Conservation (phyloP, 2,888 invertebrate genomes). For the Hoplodrina ambigua region DNA sequence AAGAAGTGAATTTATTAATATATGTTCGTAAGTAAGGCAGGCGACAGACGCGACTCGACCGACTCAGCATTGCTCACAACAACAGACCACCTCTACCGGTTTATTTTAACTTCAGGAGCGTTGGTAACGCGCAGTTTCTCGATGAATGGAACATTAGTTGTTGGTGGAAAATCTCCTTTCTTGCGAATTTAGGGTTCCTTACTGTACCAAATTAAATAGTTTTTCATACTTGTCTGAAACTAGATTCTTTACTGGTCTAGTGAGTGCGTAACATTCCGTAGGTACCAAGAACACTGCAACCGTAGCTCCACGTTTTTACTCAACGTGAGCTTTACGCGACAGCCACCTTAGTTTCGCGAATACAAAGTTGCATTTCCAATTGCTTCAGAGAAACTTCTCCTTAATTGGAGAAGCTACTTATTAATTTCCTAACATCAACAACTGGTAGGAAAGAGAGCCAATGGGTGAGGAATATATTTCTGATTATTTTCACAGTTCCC, state of each 20-base stretch:
- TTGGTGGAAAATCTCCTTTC: constrained; percentile 19
- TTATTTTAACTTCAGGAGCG: constrained; percentile 14
- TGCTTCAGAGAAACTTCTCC: neutral
- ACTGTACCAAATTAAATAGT: neutral
- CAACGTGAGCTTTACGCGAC: neutral
- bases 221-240: neutral
- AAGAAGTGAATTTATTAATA: constrained; percentile 80
- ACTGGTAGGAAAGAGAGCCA: constrained; percentile 17
- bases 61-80: constrained; percentile 24
- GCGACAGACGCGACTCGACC: constrained; percentile 65
- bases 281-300: neutral
- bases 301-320: neutral
- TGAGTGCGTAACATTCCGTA: neutral
- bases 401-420: too few relatives aligned
- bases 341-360: neutral
- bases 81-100: constrained; percentile 41
- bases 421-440: constrained; percentile 23
- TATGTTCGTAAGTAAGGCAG: constrained; percentile 71
- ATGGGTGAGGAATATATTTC: constrained; percentile 8
- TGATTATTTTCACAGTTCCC: constrained; percentile 27
- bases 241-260: neutral
- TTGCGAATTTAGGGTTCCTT: neutral
- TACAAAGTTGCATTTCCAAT: neutral
- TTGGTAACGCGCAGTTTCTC: constrained; percentile 8
- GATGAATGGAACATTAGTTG: constrained; percentile 31